These are phyloP conservation scores for Podiceps cristatus DNA, from an alignment of 2,113 vertebrate species.

Conservation along the genomic window DNA sequence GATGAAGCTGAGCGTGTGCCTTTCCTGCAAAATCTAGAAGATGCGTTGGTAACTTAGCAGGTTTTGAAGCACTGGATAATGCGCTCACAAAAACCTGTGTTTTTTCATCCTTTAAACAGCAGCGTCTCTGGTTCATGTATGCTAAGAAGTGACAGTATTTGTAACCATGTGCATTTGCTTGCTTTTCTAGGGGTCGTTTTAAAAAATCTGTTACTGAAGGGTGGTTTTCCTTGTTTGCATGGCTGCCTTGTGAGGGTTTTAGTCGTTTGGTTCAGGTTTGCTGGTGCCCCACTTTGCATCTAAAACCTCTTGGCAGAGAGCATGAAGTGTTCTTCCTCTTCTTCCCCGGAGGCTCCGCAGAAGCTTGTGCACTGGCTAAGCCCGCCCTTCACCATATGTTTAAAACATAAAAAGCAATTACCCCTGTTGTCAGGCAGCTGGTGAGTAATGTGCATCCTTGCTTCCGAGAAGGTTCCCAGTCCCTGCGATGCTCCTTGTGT, in stretches of 20 bases:
- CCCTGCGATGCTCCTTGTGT: neutral
- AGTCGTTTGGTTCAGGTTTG: neutral
- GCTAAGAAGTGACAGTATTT: neutral
- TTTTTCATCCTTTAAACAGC: neutral
- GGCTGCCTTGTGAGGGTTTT: neutral
- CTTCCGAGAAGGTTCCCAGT: neutral
- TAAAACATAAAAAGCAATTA: constrained; percentile 63
- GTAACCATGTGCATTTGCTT: neutral
- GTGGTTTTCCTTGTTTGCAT: neutral
- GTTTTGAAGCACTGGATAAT: neutral
- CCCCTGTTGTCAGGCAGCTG: constrained; percentile 38
- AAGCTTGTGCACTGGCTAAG: constrained; percentile 1
- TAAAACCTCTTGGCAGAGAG: constrained; percentile 3
- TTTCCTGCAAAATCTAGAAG: neutral
- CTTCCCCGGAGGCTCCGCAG: constrained; percentile 34
- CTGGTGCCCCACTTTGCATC: constrained; percentile 30
- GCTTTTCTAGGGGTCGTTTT: neutral
- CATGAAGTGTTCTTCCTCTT: constrained; percentile 26
- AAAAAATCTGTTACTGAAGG: neutral
- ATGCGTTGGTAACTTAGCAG: neutral
- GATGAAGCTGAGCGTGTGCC: neutral
- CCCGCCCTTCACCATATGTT: neutral
- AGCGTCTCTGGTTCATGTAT: neutral
- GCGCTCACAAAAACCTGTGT: fast-evolving
- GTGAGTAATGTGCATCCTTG: neutral